Conservation (phyloP, 1,140 invertebrate species). For the Platyscapa corneri region DNA sequence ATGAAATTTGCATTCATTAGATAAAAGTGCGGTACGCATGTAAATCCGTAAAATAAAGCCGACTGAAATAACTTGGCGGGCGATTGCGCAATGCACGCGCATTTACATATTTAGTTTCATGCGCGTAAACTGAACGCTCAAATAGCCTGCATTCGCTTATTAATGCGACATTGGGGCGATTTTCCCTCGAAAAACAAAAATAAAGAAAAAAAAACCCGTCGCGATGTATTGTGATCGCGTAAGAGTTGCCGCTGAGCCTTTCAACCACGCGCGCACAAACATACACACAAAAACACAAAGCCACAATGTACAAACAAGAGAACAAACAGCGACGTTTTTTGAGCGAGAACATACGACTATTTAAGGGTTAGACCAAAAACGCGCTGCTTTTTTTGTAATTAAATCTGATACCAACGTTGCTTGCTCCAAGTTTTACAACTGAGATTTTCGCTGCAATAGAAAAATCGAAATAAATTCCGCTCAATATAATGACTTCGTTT, state of each 20-base stretch:
- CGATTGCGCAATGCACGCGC: slow-evolving; percentile 34
- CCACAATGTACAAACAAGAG: neutral
- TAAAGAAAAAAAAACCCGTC: neutral
- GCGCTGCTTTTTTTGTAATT: neutral
- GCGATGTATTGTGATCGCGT: slow-evolving; percentile 10
- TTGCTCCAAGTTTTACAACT: neutral
- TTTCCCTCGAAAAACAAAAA: neutral
- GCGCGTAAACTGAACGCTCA: neutral
- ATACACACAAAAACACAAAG: too few species aligned
- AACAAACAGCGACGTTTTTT: neutral
- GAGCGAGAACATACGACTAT: neutral
- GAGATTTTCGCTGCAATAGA: neutral
- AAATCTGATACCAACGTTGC: neutral
- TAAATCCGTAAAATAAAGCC: slow-evolving; percentile 41
- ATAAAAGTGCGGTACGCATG: slow-evolving; percentile 33
- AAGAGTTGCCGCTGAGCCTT: neutral
- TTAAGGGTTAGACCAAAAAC: neutral
- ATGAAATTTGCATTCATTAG: slow-evolving; percentile 42
- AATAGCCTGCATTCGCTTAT: neutral
- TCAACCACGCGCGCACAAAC: too few species aligned
- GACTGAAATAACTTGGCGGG: slow-evolving; percentile 32
- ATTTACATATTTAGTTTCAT: slow-evolving; percentile 39
- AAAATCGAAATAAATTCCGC: neutral
- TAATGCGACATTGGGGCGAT: slow-evolving; percentile 8
- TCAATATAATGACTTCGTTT: neutral